Base-by-base conservation (phyloP, 1,140 invertebrate species). In the Drosophila kepulauana region DNA sequence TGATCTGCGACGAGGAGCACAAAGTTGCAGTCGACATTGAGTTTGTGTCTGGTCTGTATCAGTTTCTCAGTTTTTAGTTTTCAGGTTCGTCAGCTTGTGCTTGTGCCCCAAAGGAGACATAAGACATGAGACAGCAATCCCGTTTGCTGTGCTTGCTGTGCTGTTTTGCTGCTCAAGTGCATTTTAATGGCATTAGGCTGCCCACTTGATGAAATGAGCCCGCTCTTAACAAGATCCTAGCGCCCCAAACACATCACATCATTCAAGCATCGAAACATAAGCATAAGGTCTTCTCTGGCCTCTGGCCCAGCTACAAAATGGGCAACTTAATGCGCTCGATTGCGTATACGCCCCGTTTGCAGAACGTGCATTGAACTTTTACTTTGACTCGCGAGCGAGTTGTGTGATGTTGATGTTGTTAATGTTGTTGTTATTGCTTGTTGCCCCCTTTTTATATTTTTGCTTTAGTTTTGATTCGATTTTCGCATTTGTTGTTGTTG, bases 401-500 rank as follows among this genome's bases (percentile, higher is more conserved):
- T 75, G 35, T 48, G 20, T 25, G 20, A 25, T 54, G 49, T 38
- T 56, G 48, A 45, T 70, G 62, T 45, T 56, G 16, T 46, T 51
- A 20, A 25, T 46, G 7, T 45, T 63, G 28, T 5, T 48, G 7
- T 20, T 35, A 16, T 57, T 75, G 35, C 6, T 71, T 71, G 13
- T 20, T 57, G 13, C n/a, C 48, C 11, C 41, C 10, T 38, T 49
- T 67, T 25, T 25, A 4, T 25, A 3, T 25, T 25, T 25, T 48
- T 89, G 85, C 81, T 88, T 89, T 89, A 84, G 85, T 88, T 88
- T 81, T 88, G 85, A 88, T 86, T 75, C 79, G 81, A 56, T 81
- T 65, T 77, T 73, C 33, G 67, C 57, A 51, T n/a, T n/a, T 1
- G 57, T n/a, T 58, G 41, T 35, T 78, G 35, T 15, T 67, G 5